Percentiles rank a stretch among this genome's conserved stretches.
Evolutionary conservation across 2,113 vertebrate species (phyloP).

Genomic region (Coturnix japonica): DNA sequence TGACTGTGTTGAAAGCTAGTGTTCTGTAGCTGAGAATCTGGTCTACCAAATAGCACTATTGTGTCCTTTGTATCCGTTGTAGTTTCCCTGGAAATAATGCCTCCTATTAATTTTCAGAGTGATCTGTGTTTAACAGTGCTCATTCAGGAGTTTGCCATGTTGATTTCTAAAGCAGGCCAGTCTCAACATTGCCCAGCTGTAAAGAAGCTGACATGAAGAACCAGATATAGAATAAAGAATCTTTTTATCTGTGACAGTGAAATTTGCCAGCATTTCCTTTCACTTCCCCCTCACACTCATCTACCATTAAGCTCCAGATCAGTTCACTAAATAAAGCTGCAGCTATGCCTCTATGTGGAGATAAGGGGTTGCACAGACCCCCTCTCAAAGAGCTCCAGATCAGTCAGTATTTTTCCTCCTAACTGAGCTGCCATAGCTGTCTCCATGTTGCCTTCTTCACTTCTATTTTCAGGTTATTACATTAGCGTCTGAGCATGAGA

Average conservation of each 20-base stretch:
- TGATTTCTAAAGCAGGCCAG: not conserved
- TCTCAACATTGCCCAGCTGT: not conserved
- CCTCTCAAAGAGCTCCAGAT: not conserved
- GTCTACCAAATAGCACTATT: no score
- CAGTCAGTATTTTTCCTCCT: not conserved
- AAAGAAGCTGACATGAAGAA: not conserved
- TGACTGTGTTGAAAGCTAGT: no score
- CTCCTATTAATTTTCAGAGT: no score
- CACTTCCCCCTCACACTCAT: not conserved
- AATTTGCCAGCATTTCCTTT: not conserved
- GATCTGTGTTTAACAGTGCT: not conserved
- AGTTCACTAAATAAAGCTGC: not conserved
- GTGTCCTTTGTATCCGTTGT: no score
- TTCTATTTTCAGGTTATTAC: not conserved
- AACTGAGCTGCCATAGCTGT: fast-evolving
- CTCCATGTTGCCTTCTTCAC: not conserved
- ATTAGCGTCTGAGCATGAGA: not conserved
- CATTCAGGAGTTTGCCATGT: not conserved
- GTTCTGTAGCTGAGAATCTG: no score
- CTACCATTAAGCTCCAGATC: not conserved
- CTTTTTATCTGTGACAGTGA: not conserved
- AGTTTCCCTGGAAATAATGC: no score
- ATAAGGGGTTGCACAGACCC: not conserved
- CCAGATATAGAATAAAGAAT: not conserved
- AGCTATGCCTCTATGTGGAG: not conserved